Base-by-base conservation (phyloP, 2,888 invertebrate species). In the Watsonalla cultraria region DNA sequence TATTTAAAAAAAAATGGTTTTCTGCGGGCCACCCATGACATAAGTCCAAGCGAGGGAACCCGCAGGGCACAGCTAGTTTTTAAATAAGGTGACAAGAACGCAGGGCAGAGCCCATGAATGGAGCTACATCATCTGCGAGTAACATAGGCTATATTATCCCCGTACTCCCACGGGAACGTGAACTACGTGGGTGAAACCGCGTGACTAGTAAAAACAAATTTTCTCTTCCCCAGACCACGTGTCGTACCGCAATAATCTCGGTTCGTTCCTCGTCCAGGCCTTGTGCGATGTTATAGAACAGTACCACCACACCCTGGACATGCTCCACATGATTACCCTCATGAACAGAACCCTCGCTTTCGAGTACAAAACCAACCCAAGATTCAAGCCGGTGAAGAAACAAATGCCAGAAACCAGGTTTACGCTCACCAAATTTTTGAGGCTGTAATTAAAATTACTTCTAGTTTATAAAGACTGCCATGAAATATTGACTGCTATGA, bases 181-280 rank as follows among this genome's bases (percentile, higher is more conserved):
- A n/a, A n/a, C n/a, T n/a, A n/a, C n/a, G n/a, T n/a, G n/a, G n/a
- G n/a, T n/a, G n/a, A n/a, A n/a, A n/a, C n/a, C n/a, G n/a, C n/a
- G n/a, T n/a, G n/a, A n/a, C n/a, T n/a, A n/a, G n/a, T n/a, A n/a
- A n/a, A n/a, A n/a, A n/a, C n/a, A n/a, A n/a, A n/a, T n/a, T n/a
- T n/a, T 11, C 5, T 13, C 13, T 55, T 35, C 57, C 54, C 35
- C 55, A 62, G 61, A 57, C 6, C 33, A 58, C 52, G 39, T 51
- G 0, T 48, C 63, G 14, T 63, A 54, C 45, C 57, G 56, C 35
- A 54, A 55, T 13, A 14, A 15, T 2, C 13, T 49, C 7, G 60
- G 60, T 5, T 55, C 57, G 45, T 58, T 57, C 58, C 35, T 65
- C 54, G 58, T 65, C 52, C 58, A 60, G 53, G 53, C 50, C 11